phyloP scores from a whole-genome alignment of 2,113 vertebrate genomes.

The Protobothrops mucrosquamatus region DNA sequence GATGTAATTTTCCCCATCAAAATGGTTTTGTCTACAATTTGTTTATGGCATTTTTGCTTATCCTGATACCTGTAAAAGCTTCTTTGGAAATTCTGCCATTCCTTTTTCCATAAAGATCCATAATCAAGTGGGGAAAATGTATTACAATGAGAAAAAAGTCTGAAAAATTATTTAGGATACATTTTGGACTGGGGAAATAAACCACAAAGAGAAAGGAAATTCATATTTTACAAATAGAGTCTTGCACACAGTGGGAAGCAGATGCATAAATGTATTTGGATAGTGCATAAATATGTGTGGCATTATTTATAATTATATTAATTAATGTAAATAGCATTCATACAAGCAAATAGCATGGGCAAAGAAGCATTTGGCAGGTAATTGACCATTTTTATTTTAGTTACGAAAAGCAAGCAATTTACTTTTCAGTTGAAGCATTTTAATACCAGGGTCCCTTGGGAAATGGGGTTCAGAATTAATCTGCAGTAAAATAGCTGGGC shows the following conservation, averaged over 20 bases:
- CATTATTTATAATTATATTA: background rate
- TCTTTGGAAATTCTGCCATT: background rate
- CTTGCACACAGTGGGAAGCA: background rate
- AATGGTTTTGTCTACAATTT: background rate
- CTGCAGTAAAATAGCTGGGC: background rate
- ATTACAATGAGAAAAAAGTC: background rate
- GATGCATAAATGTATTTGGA: background rate
- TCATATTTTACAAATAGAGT: background rate
- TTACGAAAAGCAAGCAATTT: background rate
- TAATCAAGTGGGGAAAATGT: background rate
- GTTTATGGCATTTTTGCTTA: background rate
- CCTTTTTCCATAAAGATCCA: background rate
- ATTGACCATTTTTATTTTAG: conserved; percentile 8
- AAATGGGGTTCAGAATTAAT: background rate
- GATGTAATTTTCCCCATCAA: background rate
- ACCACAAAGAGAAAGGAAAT: background rate
- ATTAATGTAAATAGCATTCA: background rate
- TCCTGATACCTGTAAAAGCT: background rate
- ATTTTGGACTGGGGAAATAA: background rate
- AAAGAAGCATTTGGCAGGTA: background rate
- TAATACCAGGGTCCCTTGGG: conserved; percentile 15
- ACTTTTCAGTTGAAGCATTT: background rate
- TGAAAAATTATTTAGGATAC: background rate
- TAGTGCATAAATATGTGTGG: background rate
- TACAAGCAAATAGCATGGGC: background rate